These are phyloP conservation scores for Turdus rufiventris DNA, from an alignment of 2,113 vertebrate genomes.

Conservation along the genomic window DNA sequence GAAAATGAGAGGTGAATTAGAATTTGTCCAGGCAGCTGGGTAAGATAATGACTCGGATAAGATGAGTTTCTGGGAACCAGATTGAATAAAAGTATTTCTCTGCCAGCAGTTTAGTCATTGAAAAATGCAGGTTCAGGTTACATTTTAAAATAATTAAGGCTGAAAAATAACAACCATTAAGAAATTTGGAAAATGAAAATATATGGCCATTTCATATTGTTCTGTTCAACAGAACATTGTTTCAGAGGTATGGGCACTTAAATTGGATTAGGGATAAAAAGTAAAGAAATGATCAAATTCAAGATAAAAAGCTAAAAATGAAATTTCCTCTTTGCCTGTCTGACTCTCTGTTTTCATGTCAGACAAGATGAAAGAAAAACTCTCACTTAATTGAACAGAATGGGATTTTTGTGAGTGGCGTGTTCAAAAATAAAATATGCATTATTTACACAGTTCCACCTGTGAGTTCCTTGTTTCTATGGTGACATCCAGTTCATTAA, in stretches of 20 bases:
- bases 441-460: neutral
- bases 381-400: neutral
- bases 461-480: neutral
- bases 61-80: neutral
- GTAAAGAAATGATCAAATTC: neutral
- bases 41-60: neutral
- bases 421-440: neutral
- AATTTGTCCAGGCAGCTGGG: neutral
- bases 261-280: neutral
- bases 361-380: neutral
- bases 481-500: neutral
- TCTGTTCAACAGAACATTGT: neutral
- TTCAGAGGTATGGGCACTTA: neutral
- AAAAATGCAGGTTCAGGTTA: neutral
- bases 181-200: neutral
- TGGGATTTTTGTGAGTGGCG: neutral
- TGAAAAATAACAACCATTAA: neutral
- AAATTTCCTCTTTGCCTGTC: neutral
- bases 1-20: neutral
- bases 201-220: neutral
- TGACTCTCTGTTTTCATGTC: neutral
- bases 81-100: neutral
- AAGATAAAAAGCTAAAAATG: neutral
- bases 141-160: neutral
- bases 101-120: neutral